phyloP scores from a whole-genome alignment of 2,797 vertebrate species.

The Geotrypetes seraphini region DNA sequence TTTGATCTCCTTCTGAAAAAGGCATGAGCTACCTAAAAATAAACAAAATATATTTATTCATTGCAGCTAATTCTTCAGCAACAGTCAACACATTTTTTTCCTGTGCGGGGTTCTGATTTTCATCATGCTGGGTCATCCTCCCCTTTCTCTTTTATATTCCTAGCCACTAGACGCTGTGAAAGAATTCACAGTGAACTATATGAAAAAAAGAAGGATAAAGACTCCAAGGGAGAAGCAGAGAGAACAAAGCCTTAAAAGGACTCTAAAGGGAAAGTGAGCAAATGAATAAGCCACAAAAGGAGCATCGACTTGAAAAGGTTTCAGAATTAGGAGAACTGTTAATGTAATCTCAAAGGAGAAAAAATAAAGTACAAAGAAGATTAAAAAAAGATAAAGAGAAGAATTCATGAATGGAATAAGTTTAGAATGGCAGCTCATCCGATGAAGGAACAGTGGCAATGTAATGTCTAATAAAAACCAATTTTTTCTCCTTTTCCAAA shows the following conservation, averaged over 20 bases:
- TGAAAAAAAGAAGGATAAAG: conserved; percentile 43
- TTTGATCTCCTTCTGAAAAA: too few species aligned
- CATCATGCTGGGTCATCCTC: conserved; percentile 4
- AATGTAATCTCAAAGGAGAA: conserved; percentile 25
- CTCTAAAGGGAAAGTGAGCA: conserved; percentile 40
- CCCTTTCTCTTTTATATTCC: conserved; percentile 32
- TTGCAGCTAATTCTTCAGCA: too few species aligned
- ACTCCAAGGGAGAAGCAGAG: conserved; percentile 43
- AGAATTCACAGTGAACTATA: conserved; percentile 33
- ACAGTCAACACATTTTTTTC: conserved; percentile 20
- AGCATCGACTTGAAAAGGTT: conserved; percentile 38
- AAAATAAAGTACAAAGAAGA: conserved; percentile 31
- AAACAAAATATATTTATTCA: too few species aligned
- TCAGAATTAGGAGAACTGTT: conserved; percentile 40
- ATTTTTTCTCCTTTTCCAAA: too few species aligned
- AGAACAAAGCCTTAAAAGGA: conserved; percentile 43
- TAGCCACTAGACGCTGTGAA: conserved; percentile 33
- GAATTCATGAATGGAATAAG: conserved; percentile 2
- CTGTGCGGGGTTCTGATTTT: conserved; percentile 12
- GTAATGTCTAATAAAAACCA: conserved; percentile 32
- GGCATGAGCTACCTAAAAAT: too few species aligned
- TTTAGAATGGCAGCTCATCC: conserved; percentile 33
- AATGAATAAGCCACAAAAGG: conserved; percentile 40
- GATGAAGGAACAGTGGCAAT: conserved; percentile 25
- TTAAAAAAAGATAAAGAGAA: conserved; percentile 33